A percentile compares a stretch with the other conserved stretches of the same genome.
Conservation (phyloP, 92 coral and sea anemone genomes). For the Virgularia gustaviana region DNA sequence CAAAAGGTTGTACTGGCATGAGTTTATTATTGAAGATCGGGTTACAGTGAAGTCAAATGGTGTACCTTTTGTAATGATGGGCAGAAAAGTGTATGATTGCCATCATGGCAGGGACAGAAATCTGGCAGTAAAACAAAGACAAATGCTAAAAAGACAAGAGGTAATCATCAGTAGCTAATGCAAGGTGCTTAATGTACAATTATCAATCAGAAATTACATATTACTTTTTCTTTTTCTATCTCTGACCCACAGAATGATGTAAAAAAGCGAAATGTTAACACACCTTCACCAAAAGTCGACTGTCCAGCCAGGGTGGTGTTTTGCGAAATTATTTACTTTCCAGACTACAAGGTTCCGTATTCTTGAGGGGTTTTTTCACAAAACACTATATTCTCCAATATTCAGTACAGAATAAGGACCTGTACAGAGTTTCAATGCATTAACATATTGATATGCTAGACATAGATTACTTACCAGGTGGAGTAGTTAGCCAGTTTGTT, state of each 20-base stretch:
- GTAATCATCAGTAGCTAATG: background rate
- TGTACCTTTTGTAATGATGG: constrained; percentile 19
- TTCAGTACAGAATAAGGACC: too few species aligned
- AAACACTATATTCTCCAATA: too few species aligned
- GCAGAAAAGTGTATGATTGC: constrained; percentile 22
- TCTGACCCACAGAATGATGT: background rate
- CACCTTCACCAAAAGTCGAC: constrained; percentile 9
- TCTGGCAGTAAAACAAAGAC: background rate
- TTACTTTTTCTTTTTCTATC: background rate
- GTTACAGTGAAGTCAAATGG: constrained; percentile 19
- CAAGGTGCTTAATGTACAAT: too few species aligned
- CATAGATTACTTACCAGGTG: too few species aligned
- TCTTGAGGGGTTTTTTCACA: too few species aligned
- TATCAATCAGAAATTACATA: background rate
- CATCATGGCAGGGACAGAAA: constrained; percentile 22
- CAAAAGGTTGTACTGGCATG: constrained; percentile 26
- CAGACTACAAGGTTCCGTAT: constrained; percentile 21
- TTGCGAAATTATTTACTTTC: constrained; percentile 19
- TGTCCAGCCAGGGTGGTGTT: constrained; percentile 27
- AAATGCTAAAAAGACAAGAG: background rate
- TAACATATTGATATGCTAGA: too few species aligned
- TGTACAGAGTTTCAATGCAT: too few species aligned
- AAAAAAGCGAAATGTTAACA: background rate
- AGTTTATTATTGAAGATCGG: constrained; percentile 12
- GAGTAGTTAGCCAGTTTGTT: too few species aligned